phyloP scores from a whole-genome alignment of 1,140 invertebrate genomes.

The Bombus sibiricus region DNA sequence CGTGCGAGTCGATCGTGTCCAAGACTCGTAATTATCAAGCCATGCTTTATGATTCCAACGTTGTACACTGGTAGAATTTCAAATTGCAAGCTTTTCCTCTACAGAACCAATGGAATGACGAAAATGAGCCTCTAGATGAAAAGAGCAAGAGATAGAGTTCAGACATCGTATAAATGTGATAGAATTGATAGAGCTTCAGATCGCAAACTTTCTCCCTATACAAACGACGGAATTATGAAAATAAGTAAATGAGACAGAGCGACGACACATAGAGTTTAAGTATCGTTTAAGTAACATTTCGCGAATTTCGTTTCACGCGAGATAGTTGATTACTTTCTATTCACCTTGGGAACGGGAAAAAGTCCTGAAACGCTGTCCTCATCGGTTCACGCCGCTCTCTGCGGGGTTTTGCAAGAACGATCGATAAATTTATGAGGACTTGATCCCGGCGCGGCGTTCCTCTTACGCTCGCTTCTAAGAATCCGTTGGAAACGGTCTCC shows the following conservation, averaged over 20 bases:
- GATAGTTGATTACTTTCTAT: conserved; percentile 3
- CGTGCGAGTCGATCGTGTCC: not conserved
- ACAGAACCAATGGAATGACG: no score
- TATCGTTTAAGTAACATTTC: not conserved
- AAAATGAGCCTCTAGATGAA: not conserved
- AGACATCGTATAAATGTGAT: not conserved
- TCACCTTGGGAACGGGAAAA: conserved; percentile 25
- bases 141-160: not conserved
- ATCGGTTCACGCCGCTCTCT: conserved; percentile 1
- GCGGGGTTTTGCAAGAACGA: conserved; percentile 42
- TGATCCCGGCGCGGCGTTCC: conserved; percentile 21
- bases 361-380: conserved; percentile 5
- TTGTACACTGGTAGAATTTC: not conserved
- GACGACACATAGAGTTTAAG: not conserved
- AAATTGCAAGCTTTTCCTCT: not conserved
- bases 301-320: not conserved
- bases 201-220: no score
- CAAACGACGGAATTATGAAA: no score
- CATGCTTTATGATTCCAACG: not conserved
- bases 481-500: conserved; percentile 36
- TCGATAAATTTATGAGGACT: conserved; percentile 49
- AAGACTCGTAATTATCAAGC: no score
- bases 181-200: no score
- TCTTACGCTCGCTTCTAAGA: conserved; percentile 40
- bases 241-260: no score